Base-by-base conservation (phyloP, 2,888 invertebrate species). In the Mythimna albipuncta region DNA sequence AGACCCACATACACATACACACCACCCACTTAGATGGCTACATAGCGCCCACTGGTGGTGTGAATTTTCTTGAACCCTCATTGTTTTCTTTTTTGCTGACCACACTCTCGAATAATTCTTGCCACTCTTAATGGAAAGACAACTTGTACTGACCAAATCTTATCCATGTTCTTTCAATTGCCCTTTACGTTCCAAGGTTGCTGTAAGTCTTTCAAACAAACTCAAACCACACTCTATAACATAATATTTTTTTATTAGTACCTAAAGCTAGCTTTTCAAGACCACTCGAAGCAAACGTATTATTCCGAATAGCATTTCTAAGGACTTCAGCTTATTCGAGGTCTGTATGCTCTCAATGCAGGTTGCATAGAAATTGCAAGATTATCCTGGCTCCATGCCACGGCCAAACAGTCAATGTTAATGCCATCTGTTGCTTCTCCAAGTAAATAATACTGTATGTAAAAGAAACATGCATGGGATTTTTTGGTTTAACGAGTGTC, bases 381-480 rank as follows among this genome's bases (percentile, higher is more conserved):
- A 55, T 57, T 68, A 62, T 64, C n/a, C 61, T 82, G 83, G 67
- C 57, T 55, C 7, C 19, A 13, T 65, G 79, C 79, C 79, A 72
- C 13, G 65, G 62, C 26, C 71, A 47, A 32, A 19, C 6, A 16
- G 9, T 61, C 78, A 82, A 82, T 72, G 72, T 67, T 32, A 82
- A 59, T 70, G 72, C 6, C 62, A 57, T 21, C 44, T 5, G 3
- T 47, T 47, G 3, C 21, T 58, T 32, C 2, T 13, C 32, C 35
- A 26, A 44, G 50, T n/a, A 32, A 26, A 54, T 26, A 7, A 35
- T 35, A 1, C 35, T 16, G 54, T 3, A 54, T 54, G 0, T 52
- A n/a, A 52, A 2, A 11, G 2, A 11, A 3, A 2, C 38, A 0
- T 11, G 41, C 41, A 10, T 44, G 10, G 26, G 2, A 26, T 26